A percentile compares a stretch with the other conserved stretches of the same genome.
phyloP scores from a whole-genome alignment of 2,113 vertebrate species.

The Mesocricetus auratus region DNA sequence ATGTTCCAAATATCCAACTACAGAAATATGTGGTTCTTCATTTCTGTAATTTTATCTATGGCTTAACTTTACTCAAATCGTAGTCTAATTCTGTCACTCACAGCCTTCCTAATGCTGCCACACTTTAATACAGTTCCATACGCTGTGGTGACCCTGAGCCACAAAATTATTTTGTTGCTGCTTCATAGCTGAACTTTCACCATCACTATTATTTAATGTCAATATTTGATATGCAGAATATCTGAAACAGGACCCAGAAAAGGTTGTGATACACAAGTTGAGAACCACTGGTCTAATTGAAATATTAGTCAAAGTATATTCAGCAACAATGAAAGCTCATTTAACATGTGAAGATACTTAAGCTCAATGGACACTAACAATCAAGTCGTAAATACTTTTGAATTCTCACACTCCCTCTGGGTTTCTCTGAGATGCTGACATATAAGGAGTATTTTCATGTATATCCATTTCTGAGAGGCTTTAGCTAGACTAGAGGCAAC shows the following conservation, averaged over 20 bases:
- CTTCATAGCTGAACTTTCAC: too few relatives aligned
- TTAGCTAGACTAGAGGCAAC: constrained; percentile 23
- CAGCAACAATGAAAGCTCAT: background rate
- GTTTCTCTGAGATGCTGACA: background rate
- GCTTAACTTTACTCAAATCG: background rate
- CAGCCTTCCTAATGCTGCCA: too few relatives aligned
- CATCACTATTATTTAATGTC: too few relatives aligned
- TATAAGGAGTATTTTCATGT: constrained; percentile 21
- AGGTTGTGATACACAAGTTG: too few relatives aligned
- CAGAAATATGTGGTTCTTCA: background rate
- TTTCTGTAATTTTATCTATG: background rate
- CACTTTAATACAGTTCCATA: too few relatives aligned
- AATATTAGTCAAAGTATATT: background rate
- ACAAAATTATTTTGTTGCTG: too few relatives aligned
- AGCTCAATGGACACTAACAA: background rate
- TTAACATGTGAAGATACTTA: background rate
- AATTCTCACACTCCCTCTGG: background rate
- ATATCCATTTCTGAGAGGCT: background rate
- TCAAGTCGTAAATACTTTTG: background rate
- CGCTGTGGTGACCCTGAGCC: too few relatives aligned
- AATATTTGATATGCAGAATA: too few relatives aligned
- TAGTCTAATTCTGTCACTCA: background rate
- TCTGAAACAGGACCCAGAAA: too few relatives aligned
- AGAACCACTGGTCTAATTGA: background rate
- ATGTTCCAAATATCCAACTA: background rate